Percentiles rank a stretch among this genome's conserved stretches.
These are phyloP conservation scores for Hyles vespertilio DNA, from an alignment of 1,140 invertebrate species.

Conservation along the genomic window DNA sequence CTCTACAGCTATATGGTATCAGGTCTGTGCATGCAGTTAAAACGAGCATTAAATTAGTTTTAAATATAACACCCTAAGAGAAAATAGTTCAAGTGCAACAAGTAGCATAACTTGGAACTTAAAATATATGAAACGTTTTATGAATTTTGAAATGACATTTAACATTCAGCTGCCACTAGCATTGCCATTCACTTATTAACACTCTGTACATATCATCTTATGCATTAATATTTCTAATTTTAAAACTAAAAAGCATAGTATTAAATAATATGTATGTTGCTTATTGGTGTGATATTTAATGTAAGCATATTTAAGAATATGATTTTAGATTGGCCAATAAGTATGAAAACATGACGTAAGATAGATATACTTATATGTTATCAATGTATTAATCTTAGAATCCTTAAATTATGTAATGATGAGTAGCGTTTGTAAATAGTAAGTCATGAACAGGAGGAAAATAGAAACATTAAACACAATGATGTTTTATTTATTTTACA, in stretches of 20 bases:
- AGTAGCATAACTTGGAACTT: too few species aligned
- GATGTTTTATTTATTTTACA: conserved; percentile 4
- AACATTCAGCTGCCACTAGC: too few species aligned
- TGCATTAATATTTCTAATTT: not conserved
- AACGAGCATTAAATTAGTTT: too few species aligned
- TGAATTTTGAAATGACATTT: too few species aligned
- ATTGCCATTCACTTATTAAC: not conserved
- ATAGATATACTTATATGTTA: not conserved
- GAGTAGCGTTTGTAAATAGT: conserved; percentile 1
- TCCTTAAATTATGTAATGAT: not conserved
- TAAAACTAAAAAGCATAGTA: conserved; percentile 2
- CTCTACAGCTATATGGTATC: too few species aligned
- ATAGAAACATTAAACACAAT: conserved; percentile 8
- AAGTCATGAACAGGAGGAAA: conserved; percentile 5
- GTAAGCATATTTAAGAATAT: conserved; percentile 7
- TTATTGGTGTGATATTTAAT: conserved; percentile 22
- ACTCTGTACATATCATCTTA: not conserved
- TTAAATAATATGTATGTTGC: not conserved
- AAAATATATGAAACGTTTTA: too few species aligned
- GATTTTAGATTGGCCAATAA: not conserved
- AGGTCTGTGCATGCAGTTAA: too few species aligned
- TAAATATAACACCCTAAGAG: too few species aligned
- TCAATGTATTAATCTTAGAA: conserved; percentile 3
- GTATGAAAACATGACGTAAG: not conserved
- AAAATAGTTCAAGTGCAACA: too few species aligned